These are phyloP conservation scores for Indicator maculatus DNA, from an alignment of 2,113 vertebrate species.

Conservation along the genomic window DNA sequence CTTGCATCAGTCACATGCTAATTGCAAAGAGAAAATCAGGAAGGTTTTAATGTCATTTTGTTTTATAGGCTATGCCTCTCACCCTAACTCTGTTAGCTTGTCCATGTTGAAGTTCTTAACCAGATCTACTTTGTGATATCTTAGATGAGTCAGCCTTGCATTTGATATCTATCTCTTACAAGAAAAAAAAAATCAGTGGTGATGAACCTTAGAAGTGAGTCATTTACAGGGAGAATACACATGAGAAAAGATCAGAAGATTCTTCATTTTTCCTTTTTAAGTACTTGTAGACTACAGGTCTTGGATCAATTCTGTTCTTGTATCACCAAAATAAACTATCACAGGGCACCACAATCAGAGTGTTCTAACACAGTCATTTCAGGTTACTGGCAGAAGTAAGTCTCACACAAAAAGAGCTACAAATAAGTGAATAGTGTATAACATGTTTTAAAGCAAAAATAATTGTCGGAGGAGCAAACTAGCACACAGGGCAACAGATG, in stretches of 20 bases:
- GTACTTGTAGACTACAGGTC: background rate
- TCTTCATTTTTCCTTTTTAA: background rate
- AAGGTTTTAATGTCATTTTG: background rate
- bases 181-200: background rate
- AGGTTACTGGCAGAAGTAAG: background rate
- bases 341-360: background rate
- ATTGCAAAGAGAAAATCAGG: background rate
- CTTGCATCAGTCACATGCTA: background rate
- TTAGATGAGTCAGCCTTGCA: conserved; percentile 24
- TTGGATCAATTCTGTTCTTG: background rate
- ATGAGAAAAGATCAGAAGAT: background rate
- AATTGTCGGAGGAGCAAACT: conserved; percentile 51
- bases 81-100: background rate
- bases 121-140: fast-evolving
- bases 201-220: background rate
- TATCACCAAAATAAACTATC: background rate
- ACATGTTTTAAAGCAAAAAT: background rate
- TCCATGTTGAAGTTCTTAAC: background rate
- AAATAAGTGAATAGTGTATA: background rate
- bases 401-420: background rate
- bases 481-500: conserved; percentile 44
- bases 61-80: background rate
- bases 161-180: background rate
- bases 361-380: background rate
- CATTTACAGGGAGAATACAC: background rate